These are phyloP conservation scores for Syritta pipiens DNA, from an alignment of 2,888 invertebrate species.

Conservation along the genomic window DNA sequence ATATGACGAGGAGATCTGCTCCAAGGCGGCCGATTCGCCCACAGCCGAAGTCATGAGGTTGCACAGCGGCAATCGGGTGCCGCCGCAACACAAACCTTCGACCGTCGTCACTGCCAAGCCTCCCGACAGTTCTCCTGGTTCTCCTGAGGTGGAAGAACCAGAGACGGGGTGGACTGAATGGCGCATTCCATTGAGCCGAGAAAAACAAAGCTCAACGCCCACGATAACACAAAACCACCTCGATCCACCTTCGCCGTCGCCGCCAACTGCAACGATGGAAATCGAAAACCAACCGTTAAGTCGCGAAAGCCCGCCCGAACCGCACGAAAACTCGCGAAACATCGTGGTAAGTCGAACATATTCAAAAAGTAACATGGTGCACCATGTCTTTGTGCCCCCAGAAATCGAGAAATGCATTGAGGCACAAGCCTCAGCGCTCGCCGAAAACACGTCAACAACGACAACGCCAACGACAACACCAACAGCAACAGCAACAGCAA, in stretches of 20 bases:
- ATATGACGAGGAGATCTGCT: conserved; percentile 38
- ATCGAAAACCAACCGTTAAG: conserved; percentile 12
- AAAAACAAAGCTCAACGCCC: too few relatives aligned
- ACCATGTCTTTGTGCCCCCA: conserved; percentile 72
- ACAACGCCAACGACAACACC: background rate
- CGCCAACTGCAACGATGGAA: background rate
- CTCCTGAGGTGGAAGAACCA: too few relatives aligned
- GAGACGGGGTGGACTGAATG: too few relatives aligned
- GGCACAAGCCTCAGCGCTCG: conserved; percentile 31
- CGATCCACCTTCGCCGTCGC: background rate
- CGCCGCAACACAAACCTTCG: background rate
- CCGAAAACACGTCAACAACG: background rate
- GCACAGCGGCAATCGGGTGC: background rate
- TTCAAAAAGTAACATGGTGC: conserved; percentile 67
- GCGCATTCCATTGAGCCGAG: too few relatives aligned
- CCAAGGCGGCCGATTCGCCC: conserved; percentile 10
- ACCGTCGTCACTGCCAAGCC: background rate
- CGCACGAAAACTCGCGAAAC: conserved; percentile 18
- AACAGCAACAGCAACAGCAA: background rate
- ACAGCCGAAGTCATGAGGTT: conserved; percentile 23
- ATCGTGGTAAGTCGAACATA: conserved; percentile 68
- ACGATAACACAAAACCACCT: too few relatives aligned
- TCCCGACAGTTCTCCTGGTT: too few relatives aligned
- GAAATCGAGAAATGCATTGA: conserved; percentile 71
- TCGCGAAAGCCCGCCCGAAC: conserved; percentile 46